These are phyloP conservation scores for Limenitis arthemis DNA, from an alignment of 2,888 invertebrate species.

Conservation along the genomic window DNA sequence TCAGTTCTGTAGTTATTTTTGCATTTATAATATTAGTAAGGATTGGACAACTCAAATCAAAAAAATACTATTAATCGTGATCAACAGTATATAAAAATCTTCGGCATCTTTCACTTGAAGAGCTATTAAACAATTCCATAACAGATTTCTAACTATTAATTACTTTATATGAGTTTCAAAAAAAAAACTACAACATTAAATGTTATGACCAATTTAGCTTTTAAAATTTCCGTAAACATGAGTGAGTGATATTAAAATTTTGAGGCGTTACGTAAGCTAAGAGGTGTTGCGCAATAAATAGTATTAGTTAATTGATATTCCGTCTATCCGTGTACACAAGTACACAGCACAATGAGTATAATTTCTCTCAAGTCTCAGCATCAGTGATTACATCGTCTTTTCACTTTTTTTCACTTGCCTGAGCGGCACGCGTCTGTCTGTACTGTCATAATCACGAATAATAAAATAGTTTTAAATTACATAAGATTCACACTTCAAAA, in stretches of 20 bases:
- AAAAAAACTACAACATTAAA: conserved; percentile 2
- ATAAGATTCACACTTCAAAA: conserved; percentile 49
- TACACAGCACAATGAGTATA: conserved; percentile 42
- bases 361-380: conserved; percentile 47
- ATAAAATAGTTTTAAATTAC: conserved; percentile 36
- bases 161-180: conserved; percentile 13
- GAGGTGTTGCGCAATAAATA: conserved; percentile 18
- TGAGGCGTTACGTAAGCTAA: conserved; percentile 7
- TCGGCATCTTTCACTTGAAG: not conserved
- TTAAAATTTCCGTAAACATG: conserved; percentile 7
- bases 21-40: no score
- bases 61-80: not conserved
- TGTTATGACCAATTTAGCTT: not conserved
- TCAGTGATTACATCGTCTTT: conserved; percentile 39
- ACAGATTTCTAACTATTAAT: conserved; percentile 14
- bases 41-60: no score
- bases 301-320: conserved; percentile 35
- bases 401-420: conserved; percentile 66
- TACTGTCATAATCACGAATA: conserved; percentile 39
- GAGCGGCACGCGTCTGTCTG: conserved; percentile 56
- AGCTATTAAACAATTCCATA: conserved; percentile 10
- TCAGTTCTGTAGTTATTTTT: no score
- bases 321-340: conserved; percentile 26
- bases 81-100: not conserved
- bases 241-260: conserved; percentile 12